Percentiles rank a stretch among this genome's conserved stretches.
These are phyloP conservation scores for Etia nguti DNA, from an alignment of 2,113 vertebrate species.

Conservation along the genomic window DNA sequence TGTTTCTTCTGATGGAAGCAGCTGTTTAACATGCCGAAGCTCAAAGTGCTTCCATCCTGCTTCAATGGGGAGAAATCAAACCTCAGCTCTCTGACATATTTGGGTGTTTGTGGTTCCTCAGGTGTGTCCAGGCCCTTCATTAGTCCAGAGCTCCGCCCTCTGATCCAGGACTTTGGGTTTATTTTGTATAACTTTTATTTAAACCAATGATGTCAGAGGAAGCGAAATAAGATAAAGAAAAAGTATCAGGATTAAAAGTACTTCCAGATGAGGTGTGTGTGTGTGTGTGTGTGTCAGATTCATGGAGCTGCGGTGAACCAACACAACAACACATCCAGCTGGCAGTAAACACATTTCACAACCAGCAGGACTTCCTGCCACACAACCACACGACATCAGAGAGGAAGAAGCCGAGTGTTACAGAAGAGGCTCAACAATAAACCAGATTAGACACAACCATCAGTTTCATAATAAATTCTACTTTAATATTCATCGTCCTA, in stretches of 20 bases:
- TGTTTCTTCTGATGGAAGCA: background rate
- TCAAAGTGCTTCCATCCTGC: background rate
- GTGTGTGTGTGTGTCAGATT: background rate
- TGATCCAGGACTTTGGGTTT: background rate
- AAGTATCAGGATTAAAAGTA: background rate
- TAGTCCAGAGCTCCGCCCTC: rapidly evolving
- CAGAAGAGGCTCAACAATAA: background rate
- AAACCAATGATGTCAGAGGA: background rate
- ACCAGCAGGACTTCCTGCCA: background rate
- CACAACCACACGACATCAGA: background rate
- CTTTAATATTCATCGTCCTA: rapidly evolving
- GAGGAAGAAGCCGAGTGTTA: background rate
- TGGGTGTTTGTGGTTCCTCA: background rate
- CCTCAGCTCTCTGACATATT: background rate
- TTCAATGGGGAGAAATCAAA: background rate
- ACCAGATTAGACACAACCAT: rapidly evolving
- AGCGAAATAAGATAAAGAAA: background rate
- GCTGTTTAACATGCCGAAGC: background rate
- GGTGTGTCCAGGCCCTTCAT: background rate
- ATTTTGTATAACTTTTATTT: background rate
- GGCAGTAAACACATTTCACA: conserved; percentile 34
- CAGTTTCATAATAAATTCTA: rapidly evolving
- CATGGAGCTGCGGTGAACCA: background rate
- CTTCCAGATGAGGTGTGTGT: background rate
- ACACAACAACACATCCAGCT: background rate